phyloP scores from a whole-genome alignment of 2,888 invertebrate genomes.

The Antheraea yamamai region DNA sequence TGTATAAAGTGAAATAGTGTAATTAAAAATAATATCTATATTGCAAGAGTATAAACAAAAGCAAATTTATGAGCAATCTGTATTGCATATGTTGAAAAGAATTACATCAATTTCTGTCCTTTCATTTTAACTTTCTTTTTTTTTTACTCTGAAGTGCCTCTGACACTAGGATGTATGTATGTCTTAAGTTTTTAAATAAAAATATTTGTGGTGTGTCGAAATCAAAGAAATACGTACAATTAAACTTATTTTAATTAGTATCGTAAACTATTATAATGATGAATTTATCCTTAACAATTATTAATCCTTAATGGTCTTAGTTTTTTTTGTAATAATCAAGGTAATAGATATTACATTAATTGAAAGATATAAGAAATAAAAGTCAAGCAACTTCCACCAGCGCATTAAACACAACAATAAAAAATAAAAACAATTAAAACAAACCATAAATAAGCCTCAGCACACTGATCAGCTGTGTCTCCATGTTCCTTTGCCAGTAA shows the following conservation, averaged over 20 bases:
- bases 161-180: too few relatives aligned
- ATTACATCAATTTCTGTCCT: not conserved
- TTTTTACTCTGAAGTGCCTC: too few relatives aligned
- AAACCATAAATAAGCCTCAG: conserved; percentile 93
- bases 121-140: too few relatives aligned
- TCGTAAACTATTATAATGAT: too few relatives aligned
- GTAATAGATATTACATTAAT: not conserved
- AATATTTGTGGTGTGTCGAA: too few relatives aligned
- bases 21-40: not conserved
- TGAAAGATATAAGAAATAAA: not conserved
- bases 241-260: too few relatives aligned
- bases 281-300: not conserved
- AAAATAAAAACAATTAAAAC: conserved; percentile 43
- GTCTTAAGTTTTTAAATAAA: too few relatives aligned
- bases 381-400: not conserved
- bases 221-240: too few relatives aligned
- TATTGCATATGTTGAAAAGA: not conserved
- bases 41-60: not conserved
- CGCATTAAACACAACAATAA: not conserved
- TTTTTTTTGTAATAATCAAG: not conserved
- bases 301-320: not conserved
- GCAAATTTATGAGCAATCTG: not conserved
- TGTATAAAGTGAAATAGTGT: not conserved
- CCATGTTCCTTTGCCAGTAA: conserved; percentile 88
- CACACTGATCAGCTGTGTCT: conserved; percentile 92